Percentiles rank a stretch among this genome's conserved stretches.
phyloP scores from a whole-genome alignment of 2,888 invertebrate species.

The Elmis aenea region DNA sequence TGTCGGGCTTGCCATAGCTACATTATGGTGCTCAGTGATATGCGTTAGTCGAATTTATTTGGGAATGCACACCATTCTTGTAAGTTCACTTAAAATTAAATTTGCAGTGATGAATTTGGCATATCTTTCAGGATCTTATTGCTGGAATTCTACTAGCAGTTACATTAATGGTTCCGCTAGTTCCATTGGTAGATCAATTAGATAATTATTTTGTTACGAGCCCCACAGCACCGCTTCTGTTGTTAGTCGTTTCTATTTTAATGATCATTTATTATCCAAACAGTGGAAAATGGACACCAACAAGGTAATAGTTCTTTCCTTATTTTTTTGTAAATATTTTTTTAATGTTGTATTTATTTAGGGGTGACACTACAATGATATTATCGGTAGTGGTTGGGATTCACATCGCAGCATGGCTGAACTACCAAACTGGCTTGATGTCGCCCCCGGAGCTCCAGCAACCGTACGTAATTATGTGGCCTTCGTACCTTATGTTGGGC shows the following conservation, averaged over 20 bases:
- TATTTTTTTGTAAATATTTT: conserved; percentile 4
- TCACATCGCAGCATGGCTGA: conserved; percentile 75
- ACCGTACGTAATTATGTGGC: conserved; percentile 76
- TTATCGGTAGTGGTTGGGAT: conserved; percentile 78
- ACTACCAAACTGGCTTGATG: conserved; percentile 74
- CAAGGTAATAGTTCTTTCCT: conserved; percentile 55
- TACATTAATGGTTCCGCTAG: conserved; percentile 62
- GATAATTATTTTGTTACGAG: conserved; percentile 69
- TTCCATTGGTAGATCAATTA: conserved; percentile 69
- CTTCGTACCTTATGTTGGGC: conserved; percentile 67
- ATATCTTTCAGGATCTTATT: conserved; percentile 67
- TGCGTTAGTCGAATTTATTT: conserved; percentile 83
- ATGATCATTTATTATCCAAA: conserved; percentile 76
- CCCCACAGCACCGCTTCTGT: conserved; percentile 58
- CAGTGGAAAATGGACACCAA: conserved; percentile 84
- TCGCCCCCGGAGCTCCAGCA: conserved; percentile 51
- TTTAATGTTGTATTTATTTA: conserved; percentile 35
- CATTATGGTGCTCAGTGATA: conserved; percentile 69
- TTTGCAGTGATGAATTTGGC: too few species aligned
- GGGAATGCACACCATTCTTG: conserved; percentile 89
- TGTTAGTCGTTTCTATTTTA: conserved; percentile 60
- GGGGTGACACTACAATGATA: conserved; percentile 87
- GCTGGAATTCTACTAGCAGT: conserved; percentile 69
- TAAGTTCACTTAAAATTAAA: too few species aligned
- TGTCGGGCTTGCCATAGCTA: conserved; percentile 56